Evolutionary conservation across 2,888 invertebrate genomes (phyloP), one percentile per base, ranked within the genome.

Genomic region (Rutpela maculata): DNA sequence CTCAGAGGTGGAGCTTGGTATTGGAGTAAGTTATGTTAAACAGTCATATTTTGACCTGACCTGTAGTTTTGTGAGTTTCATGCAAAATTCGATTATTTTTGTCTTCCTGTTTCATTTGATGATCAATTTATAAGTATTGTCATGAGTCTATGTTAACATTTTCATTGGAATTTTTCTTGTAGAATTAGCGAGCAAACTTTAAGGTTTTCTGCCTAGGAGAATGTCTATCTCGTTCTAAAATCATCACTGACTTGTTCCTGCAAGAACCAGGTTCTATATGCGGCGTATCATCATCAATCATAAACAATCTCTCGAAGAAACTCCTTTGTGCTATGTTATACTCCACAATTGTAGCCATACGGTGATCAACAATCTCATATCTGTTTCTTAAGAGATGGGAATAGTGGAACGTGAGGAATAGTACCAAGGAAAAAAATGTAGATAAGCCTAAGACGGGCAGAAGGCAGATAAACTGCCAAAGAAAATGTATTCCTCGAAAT

Each of bases 391-490:
- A 71, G n/a, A 81, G 66, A 7, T 80, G 78, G 19, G 50, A 63
- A 10, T 59, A 67, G 19, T 66, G 68, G 6, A 85, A 74, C 7
- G 79, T 22, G 1, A 77, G 56, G 22, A 83, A 84, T 15, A 83
- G 2, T 12, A 82, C 12, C 69, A 78, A 65, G 38, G 79, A 78
- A 57, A 82, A 72, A 9, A 80, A 31, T 5, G 66, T 57, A 31
- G 81, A 82, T 0, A 76, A 9, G 15, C 68, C 26, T 26, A 81
- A 18, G 22, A 84, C 79, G 1, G 70, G 22, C 2, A 78, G 2
- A 0, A 81, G 50, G 60, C 84, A 85, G 31, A 84, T 73, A 50
- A 83, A 80, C 74, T 85, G 85, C 85, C 85, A 85, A 9, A 83
- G 67, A 9, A 79, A 63, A 43, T 80, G 80, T 12, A 78, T 43